Conservation (phyloP, 2,888 invertebrate genomes). For the Cantharis rustica region DNA sequence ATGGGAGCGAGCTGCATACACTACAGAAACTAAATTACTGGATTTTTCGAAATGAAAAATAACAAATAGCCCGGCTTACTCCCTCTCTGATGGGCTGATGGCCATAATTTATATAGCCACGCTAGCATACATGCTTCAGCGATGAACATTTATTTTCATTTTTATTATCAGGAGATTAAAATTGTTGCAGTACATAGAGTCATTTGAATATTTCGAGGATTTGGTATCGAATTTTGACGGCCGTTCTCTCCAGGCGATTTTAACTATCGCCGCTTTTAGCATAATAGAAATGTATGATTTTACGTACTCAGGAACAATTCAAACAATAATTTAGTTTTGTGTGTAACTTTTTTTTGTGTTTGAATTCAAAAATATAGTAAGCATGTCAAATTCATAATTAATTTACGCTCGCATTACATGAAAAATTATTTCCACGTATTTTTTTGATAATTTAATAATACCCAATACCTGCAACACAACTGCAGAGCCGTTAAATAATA, state of each 20-base stretch:
- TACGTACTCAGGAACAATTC: slow-evolving; percentile 22
- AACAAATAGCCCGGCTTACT: slow-evolving; percentile 59
- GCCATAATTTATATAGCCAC: slow-evolving; percentile 55
- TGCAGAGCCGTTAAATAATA: neutral
- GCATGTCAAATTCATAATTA: neutral
- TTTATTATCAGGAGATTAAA: slow-evolving; percentile 59
- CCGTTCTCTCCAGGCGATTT: slow-evolving; percentile 44
- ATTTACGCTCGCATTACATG: neutral
- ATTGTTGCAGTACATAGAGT: slow-evolving; percentile 56
- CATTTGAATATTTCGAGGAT: slow-evolving; percentile 53
- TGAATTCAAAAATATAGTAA: neutral
- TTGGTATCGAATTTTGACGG: slow-evolving; percentile 45
- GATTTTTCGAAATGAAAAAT: slow-evolving; percentile 60
- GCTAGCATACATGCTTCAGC: slow-evolving; percentile 51
- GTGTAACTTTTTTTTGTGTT: neutral
- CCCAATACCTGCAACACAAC: neutral
- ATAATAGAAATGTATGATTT: slow-evolving; percentile 32
- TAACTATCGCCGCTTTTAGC: slow-evolving; percentile 32
- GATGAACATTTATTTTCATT: slow-evolving; percentile 58
- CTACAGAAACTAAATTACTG: slow-evolving; percentile 59
- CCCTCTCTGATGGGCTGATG: slow-evolving; percentile 57
- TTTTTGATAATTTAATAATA: neutral
- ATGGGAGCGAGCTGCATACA: slow-evolving; percentile 54
- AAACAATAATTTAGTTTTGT: slow-evolving; percentile 15
- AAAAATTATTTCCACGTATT: neutral